Conservation (phyloP, 1,140 invertebrate genomes). For the Temnothorax longispinosus region DNA sequence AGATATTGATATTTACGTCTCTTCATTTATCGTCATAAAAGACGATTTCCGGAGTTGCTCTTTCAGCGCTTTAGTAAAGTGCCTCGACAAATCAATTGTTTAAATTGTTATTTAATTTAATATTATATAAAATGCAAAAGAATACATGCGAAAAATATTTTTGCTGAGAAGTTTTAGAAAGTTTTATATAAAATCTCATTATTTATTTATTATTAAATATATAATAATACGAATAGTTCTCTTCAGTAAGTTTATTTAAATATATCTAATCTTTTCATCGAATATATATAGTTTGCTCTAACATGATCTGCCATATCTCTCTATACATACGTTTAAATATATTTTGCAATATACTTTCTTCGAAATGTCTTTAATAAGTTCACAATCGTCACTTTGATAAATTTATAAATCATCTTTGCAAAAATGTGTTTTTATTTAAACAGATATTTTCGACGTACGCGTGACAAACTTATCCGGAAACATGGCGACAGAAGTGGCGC, state of each 20-base stretch:
- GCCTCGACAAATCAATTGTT: neutral
- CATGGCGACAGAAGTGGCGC: conserved; percentile 72
- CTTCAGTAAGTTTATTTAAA: neutral
- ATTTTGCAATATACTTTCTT: neutral
- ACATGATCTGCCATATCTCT: neutral
- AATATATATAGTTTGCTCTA: neutral
- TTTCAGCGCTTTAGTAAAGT: neutral
- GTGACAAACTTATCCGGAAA: neutral
- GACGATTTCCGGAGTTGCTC: neutral
- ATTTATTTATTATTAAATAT: neutral
- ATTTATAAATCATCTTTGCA: neutral
- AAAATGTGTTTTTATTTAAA: neutral
- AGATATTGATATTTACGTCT: neutral
- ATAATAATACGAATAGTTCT: neutral
- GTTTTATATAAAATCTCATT: neutral
- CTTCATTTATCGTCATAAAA: neutral
- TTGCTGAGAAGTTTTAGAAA: neutral
- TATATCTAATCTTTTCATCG: neutral
- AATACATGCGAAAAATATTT: neutral
- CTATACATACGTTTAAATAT: neutral
- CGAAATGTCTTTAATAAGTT: neutral
- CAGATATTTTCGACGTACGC: neutral
- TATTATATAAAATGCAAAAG: neutral
- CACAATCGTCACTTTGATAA: no score
- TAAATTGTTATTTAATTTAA: conserved; percentile 2